A percentile compares a stretch with the other conserved stretches of the same genome.
These are phyloP conservation scores for Euleptes europaea DNA, from an alignment of 2,113 vertebrate genomes.

Conservation along the genomic window DNA sequence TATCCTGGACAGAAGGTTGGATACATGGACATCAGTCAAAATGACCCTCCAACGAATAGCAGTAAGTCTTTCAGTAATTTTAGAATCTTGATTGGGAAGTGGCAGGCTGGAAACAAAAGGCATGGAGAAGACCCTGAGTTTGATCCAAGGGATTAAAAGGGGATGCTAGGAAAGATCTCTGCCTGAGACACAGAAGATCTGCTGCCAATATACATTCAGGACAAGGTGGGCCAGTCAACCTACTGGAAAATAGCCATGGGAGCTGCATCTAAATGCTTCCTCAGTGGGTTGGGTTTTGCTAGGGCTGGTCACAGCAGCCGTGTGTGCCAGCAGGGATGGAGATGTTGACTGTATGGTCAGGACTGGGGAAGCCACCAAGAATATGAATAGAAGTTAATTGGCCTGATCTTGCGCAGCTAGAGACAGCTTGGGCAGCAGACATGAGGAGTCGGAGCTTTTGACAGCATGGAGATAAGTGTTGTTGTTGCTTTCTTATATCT, in stretches of 20 bases:
- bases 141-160: no score
- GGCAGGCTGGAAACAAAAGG: not conserved
- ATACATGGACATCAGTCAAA: conserved; percentile 96
- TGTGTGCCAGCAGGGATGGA: not conserved
- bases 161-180: no score
- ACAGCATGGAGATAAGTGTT: not conserved
- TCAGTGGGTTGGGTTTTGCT: not conserved
- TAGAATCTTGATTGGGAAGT: not conserved
- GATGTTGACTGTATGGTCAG: not conserved
- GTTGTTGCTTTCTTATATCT: not conserved
- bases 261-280: not conserved
- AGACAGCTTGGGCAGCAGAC: no score
- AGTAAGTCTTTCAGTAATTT: conserved; percentile 74
- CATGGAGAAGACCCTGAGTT: not conserved
- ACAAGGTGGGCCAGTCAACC: not conserved
- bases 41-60: conserved; percentile 89
- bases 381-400: not conserved
- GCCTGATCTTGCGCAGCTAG: not conserved
- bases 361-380: not conserved
- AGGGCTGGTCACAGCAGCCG: not conserved
- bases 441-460: not conserved
- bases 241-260: not conserved
- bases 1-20: conserved; percentile 93
- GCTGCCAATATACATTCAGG: not conserved
- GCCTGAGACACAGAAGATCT: not conserved